Conservation (phyloP, 2,113 vertebrate species). For the Oxyura jamaicensis region DNA sequence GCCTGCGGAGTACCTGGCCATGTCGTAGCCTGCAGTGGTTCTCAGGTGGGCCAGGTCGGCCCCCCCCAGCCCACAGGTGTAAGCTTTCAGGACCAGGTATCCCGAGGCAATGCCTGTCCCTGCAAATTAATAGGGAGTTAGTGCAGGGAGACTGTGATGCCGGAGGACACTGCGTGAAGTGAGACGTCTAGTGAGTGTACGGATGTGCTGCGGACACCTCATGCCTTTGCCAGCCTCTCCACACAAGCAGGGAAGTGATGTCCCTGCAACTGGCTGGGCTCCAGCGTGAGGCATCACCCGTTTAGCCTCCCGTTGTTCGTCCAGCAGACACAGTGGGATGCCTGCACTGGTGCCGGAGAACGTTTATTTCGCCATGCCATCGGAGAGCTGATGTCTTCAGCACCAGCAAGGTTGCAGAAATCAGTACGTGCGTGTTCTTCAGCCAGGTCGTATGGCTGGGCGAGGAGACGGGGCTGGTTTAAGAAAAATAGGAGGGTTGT, state of each 20-base stretch:
- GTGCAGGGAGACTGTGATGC: neutral
- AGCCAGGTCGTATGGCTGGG: neutral
- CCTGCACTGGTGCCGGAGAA: rapidly evolving
- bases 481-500: neutral
- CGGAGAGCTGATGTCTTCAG: neutral
- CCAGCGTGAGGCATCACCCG: neutral
- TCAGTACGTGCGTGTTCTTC: neutral
- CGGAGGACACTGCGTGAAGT: neutral
- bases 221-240: neutral
- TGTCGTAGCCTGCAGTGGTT: neutral
- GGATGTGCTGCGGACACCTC: neutral
- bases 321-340: neutral
- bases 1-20: neutral
- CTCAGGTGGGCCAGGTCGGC: neutral
- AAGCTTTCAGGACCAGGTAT: neutral
- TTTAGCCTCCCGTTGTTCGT: neutral
- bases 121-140: neutral
- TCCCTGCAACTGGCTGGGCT: neutral
- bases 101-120: neutral
- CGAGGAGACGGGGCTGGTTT: neutral
- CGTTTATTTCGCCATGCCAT: neutral
- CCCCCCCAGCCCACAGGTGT: neutral
- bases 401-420: neutral
- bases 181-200: neutral
- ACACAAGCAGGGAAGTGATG: rapidly evolving